Evolutionary conservation across 2,888 invertebrate species (phyloP).

Genomic region (Erynnis tages): DNA sequence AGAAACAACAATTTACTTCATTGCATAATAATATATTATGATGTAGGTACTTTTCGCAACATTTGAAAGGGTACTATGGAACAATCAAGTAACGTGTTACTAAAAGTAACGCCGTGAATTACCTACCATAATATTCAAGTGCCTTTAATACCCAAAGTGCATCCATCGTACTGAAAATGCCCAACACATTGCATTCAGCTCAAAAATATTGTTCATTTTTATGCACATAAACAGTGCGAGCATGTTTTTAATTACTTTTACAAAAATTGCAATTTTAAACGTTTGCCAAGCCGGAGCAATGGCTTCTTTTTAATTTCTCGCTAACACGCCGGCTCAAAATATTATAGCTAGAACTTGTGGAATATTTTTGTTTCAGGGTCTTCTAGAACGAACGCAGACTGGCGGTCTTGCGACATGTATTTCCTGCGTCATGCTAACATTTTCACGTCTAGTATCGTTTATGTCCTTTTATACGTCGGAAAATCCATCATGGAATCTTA

Average conservation of each 20-base stretch:
- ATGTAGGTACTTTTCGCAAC: too few species aligned
- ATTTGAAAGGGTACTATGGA: too few species aligned
- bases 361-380: conserved; percentile 6
- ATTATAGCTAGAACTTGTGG: conserved; percentile 4
- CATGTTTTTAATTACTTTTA: conserved; percentile 21
- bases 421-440: too few species aligned
- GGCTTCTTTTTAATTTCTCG: conserved; percentile 16
- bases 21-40: too few species aligned
- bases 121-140: background rate
- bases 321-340: conserved; percentile 10
- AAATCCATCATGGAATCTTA: too few species aligned
- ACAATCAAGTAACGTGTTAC: too few species aligned
- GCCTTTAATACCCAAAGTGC: conserved; percentile 1
- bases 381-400: background rate
- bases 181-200: conserved; percentile 7
- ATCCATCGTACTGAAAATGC: conserved; percentile 10
- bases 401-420: background rate
- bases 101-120: background rate
- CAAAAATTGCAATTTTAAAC: conserved; percentile 15
- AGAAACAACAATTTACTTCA: too few species aligned
- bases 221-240: conserved; percentile 12
- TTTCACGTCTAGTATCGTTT: too few species aligned
- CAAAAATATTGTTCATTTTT: conserved; percentile 12
- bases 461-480: too few species aligned
- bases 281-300: conserved; percentile 5